Percentiles rank a stretch among this genome's conserved stretches.
Conservation (phyloP, 30 jellyfish, hydroid and myxozoan species). For the Calvadosia cruxmelitensis region DNA sequence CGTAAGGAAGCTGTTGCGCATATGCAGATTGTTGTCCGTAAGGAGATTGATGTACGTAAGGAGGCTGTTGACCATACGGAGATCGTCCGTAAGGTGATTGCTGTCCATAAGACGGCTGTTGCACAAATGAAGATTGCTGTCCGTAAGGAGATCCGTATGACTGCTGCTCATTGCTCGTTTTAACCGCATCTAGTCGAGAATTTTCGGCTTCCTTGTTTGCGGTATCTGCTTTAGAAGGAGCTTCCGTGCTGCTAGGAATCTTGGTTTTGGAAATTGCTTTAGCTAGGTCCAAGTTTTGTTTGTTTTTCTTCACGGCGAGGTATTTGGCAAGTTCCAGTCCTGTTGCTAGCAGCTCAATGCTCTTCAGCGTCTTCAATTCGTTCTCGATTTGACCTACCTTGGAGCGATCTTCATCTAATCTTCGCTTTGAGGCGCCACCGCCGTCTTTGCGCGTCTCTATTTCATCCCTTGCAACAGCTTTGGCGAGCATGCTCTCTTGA, state of each 20-base stretch:
- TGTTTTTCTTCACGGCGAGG: conserved; percentile 66
- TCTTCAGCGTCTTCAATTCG: conserved; percentile 56
- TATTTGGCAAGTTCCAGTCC: conserved; percentile 80
- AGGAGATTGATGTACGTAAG: background rate
- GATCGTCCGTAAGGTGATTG: background rate
- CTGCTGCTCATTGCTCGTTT: background rate
- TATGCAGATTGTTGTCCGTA: background rate
- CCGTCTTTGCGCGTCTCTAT: conserved; percentile 41
- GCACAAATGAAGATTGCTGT: background rate
- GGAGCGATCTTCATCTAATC: conserved; percentile 64
- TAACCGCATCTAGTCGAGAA: background rate
- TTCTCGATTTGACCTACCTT: conserved; percentile 54
- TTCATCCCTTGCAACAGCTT: conserved; percentile 53
- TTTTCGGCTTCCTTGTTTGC: background rate
- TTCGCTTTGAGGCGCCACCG: conserved; percentile 58
- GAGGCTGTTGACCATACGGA: background rate
- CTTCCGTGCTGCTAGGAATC: background rate
- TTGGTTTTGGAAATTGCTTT: conserved; percentile 10
- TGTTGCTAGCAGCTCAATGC: conserved; percentile 76
- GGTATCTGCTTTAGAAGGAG: too few relatives aligned
- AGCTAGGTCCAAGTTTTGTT: conserved; percentile 49
- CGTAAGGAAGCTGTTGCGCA: background rate
- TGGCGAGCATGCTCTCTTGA: conserved; percentile 43
- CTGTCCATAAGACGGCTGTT: background rate
- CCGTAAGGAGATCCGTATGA: background rate